Base-by-base conservation (phyloP, 2,113 vertebrate genomes). In the Lepus timidus region DNA sequence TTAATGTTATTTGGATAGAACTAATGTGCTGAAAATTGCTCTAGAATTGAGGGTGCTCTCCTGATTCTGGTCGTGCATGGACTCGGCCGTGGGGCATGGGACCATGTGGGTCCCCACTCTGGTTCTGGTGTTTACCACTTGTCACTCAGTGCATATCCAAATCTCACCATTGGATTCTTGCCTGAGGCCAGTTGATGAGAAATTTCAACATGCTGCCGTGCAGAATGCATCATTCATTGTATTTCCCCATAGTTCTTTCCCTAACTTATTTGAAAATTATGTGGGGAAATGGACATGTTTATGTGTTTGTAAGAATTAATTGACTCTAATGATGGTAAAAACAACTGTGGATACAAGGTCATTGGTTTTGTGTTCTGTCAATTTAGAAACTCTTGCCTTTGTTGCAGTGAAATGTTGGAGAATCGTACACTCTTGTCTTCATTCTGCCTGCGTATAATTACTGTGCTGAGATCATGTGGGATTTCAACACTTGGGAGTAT, bases 221-320 rank as follows among this genome's bases (percentile, higher is more conserved):
- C 44, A 61, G 13, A 65, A 7, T 71, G 64, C 31, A 23, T 58
- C n/a, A 27, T 78, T 65, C n/a, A 22, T 33, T 85, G 20, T 73
- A 22, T 85, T 68, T 39, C 44, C 19, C 27, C 49, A 36, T 9
- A 14, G 9, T 31, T 55, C 65, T 71, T 33, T 55, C 51, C 36
- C 79, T 65, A 65, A 58, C 73, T 36, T 93, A 67, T 73, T 85
- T 90, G 49, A 62, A 74, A 67, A 61, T 75, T 29, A n/a, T 76
- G 11, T 91, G 62, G 55, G 76, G 20, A 86, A 94, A 87, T 67
- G 62, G 71, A 6, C 31, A 51, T 83, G 58, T 81, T 81, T 81
- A 31, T 92, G 74, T 89, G 39, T 94, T 88, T 96, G 58, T 82
- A 94, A 90, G 74, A 76, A 33, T 93, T 83, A 75, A 73, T 12